Base-by-base conservation (phyloP, 1,140 invertebrate species). In the Lordiphosa stackelbergi region DNA sequence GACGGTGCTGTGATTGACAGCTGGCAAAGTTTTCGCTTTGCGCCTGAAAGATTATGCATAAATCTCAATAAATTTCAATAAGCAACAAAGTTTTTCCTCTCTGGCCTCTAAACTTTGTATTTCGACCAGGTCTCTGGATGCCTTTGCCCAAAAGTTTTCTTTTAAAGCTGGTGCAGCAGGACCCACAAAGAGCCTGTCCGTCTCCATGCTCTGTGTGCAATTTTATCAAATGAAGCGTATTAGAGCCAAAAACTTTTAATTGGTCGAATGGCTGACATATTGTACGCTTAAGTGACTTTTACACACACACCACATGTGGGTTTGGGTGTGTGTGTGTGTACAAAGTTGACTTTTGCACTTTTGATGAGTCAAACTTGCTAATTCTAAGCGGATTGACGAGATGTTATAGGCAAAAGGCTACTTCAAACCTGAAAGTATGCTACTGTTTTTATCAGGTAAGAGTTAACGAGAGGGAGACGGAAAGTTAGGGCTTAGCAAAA, bases 1-100 rank as follows among this genome's bases (percentile, higher is more conserved):
- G 19, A 12, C 12, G 28, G 47, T 34, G 7, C 66, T 69, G 77
- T 73, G 73, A 84, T 84, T 84, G 78, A 84, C 78, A 84, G 78
- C 72, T 83, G 72, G 53, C 48, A 77, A 70, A 63, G 56, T 77
- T 81, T 77, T 43, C 5, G 53, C 46, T 55, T 52, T 52, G 46
- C 24, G 31, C 40, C 31, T 36, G 51, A 43, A 47, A 77, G 78
- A 73, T 83, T 83, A 84, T 83, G 73, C 73, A 83, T 83, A 84
- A 83, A 77, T 84, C 69, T 83, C 72, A 77, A 83, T 83, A 83
- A 83, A 83, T 83, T 83, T 84, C 78, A 83, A 83, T 83, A 73
- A 83, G 73, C 69, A 73, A 43, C 56, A 75, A 81, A 75, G 65
- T 59, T 56, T 45, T 16, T 34, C 11, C 31, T 31, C n/a, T 68